Conservation (phyloP, 2,113 vertebrate genomes). For the Piprites chloris region DNA sequence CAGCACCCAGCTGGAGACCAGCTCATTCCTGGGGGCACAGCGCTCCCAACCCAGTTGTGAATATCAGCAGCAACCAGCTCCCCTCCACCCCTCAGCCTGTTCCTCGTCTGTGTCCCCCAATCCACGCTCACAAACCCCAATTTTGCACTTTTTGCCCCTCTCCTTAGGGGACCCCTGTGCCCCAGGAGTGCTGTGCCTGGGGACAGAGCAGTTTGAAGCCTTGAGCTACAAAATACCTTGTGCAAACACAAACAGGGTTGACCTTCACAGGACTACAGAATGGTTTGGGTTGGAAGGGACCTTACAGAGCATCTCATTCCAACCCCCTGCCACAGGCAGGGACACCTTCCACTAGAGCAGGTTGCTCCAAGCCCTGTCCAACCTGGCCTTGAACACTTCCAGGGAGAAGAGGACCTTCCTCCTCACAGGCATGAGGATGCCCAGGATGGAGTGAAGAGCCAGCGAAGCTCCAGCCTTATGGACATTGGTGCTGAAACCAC, state of each 20-base stretch:
- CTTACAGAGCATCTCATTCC: neutral
- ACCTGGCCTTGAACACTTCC: neutral
- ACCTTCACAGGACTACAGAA: neutral
- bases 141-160: neutral
- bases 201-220: neutral
- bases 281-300: neutral
- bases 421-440: rapidly evolving
- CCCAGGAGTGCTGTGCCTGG: neutral
- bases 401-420: neutral
- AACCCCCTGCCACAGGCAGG: neutral
- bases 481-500: neutral
- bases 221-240: neutral
- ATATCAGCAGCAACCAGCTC: neutral
- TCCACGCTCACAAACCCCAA: neutral
- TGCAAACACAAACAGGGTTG: neutral
- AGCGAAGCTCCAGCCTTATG: rapidly evolving
- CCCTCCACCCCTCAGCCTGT: neutral
- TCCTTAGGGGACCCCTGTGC: neutral
- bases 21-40: neutral
- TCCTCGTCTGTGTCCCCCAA: neutral
- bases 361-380: neutral
- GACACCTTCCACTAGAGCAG: neutral
- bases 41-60: neutral
- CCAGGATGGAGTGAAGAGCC: neutral
- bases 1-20: neutral